phyloP scores from a whole-genome alignment of 2,113 vertebrate species.

The Cettia cetti region DNA sequence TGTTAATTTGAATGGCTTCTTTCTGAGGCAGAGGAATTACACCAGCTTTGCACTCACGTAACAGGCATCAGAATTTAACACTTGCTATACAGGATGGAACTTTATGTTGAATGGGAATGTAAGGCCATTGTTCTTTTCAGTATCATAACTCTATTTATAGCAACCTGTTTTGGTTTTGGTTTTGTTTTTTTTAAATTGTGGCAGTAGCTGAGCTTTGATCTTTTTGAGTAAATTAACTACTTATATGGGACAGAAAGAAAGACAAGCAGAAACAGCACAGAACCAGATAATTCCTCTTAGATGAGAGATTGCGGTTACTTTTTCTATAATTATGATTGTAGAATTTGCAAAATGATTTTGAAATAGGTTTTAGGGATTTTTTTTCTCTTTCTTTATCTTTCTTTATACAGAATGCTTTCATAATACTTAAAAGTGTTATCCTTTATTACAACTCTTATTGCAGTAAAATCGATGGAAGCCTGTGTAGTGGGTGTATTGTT shows the following conservation, averaged over 20 bases:
- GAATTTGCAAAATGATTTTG: conserved; percentile 40
- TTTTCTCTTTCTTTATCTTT: conserved; percentile 40
- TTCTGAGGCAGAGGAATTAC: not conserved
- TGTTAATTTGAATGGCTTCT: conserved; percentile 17
- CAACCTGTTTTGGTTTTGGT: no score
- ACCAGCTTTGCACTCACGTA: not conserved
- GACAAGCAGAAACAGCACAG: not conserved
- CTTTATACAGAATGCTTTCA: conserved; percentile 43
- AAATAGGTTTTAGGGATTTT: conserved; percentile 58
- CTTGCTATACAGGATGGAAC: not conserved
- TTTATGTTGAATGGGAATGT: not conserved
- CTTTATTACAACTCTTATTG: conserved; percentile 66
- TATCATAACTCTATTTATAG: not conserved
- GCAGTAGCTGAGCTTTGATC: not conserved
- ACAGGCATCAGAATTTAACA: not conserved
- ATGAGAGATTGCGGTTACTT: conserved; percentile 4
- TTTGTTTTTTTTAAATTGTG: not conserved
- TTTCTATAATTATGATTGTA: conserved; percentile 50
- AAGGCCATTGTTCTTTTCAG: not conserved
- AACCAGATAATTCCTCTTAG: not conserved
- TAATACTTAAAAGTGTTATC: conserved; percentile 61
- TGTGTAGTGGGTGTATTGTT: conserved; percentile 74
- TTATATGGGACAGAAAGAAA: not conserved
- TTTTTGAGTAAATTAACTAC: conserved; percentile 33
- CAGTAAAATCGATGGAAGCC: conserved; percentile 48